Percentiles rank a stretch among this genome's conserved stretches.
Conservation (phyloP, 2,888 invertebrate genomes). For the Lissonota sp. region DNA sequence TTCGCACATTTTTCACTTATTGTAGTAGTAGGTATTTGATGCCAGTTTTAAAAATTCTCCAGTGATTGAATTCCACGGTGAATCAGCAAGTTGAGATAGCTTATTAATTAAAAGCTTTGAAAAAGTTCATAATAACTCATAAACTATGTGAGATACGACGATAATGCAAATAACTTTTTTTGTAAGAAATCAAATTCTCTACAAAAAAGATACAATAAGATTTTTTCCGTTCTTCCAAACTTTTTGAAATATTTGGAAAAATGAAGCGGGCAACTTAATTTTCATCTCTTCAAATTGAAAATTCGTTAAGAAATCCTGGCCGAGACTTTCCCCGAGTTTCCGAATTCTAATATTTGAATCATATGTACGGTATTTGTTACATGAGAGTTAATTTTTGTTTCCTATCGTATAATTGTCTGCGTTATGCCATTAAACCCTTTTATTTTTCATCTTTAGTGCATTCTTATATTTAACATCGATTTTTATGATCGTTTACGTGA, state of each 20-base stretch:
- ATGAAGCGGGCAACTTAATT: too few relatives aligned
- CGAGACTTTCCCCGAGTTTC: too few relatives aligned
- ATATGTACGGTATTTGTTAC: not conserved
- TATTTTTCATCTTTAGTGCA: not conserved
- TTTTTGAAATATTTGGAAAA: too few relatives aligned
- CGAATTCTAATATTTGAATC: too few relatives aligned
- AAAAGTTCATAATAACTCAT: not conserved
- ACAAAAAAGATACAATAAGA: too few relatives aligned
- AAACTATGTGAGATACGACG: too few relatives aligned
- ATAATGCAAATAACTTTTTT: not conserved
- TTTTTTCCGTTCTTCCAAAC: too few relatives aligned
- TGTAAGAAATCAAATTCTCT: not conserved
- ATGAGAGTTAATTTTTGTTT: conserved; percentile 7
- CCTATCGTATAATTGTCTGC: conserved; percentile 7
- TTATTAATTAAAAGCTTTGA: not conserved
- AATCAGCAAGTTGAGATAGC: not conserved
- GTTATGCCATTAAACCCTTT: not conserved
- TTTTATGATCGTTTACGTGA: conserved; percentile 5
- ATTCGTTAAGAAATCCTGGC: too few relatives aligned
- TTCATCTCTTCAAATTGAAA: too few relatives aligned
- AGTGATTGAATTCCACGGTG: too few relatives aligned
- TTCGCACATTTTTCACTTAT: too few relatives aligned
- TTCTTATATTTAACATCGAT: not conserved
- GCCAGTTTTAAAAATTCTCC: too few relatives aligned
- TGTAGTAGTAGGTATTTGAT: not conserved